A percentile compares a stretch with the other conserved stretches of the same genome.
Evolutionary conservation across 2,797 vertebrate genomes (phyloP).

Genomic region (Phoebastria nigripes): DNA sequence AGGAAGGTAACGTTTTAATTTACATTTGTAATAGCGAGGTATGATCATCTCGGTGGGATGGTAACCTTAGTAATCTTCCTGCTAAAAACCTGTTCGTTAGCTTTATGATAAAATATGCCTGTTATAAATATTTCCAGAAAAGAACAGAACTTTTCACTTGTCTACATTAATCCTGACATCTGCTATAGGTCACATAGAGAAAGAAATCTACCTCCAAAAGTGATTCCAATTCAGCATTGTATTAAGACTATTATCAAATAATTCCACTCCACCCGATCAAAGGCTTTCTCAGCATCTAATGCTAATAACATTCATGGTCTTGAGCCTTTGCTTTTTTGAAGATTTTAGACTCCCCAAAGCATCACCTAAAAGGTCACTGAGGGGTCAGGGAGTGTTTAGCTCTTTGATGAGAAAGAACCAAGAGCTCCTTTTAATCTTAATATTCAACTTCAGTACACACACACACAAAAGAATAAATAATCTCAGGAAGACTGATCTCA

Average conservation of each 20-base stretch:
- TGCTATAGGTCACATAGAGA: not conserved
- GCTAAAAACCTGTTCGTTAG: conserved; percentile 1
- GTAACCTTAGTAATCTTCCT: not conserved
- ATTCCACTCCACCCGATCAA: not conserved
- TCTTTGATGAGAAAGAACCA: not conserved
- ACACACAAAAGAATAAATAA: not conserved
- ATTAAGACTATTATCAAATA: not conserved
- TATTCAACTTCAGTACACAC: not conserved
- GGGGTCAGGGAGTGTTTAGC: not conserved
- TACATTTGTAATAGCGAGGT: not conserved
- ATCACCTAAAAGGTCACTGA: not conserved
- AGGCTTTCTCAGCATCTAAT: not conserved
- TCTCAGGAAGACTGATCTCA: not conserved
- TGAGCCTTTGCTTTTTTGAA: not conserved
- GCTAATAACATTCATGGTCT: not conserved
- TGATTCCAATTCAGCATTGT: not conserved
- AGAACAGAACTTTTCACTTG: not conserved
- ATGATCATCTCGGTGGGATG: not conserved
- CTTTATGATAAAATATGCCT: not conserved
- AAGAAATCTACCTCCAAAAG: not conserved
- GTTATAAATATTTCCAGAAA: conserved; percentile 14
- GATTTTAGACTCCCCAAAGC: not conserved
- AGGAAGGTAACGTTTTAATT: not conserved
- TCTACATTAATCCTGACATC: not conserved
- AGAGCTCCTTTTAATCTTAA: not conserved